Percentiles rank a stretch among this genome's conserved stretches.
Evolutionary conservation across 2,797 vertebrate genomes (phyloP).

Genomic region (Tapirus indicus): DNA sequence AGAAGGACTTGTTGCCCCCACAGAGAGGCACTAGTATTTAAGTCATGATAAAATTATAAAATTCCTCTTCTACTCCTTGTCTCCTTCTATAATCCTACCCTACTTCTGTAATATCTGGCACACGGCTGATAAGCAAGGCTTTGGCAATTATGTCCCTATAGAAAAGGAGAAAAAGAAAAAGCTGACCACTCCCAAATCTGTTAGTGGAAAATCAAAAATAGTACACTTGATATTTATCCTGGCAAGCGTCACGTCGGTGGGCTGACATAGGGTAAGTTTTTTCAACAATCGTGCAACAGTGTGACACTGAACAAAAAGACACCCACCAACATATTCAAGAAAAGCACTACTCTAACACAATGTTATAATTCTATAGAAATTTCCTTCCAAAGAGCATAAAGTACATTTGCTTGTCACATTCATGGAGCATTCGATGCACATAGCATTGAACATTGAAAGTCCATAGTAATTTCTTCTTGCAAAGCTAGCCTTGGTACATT

Average conservation of each 20-base stretch:
- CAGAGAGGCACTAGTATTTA: not conserved
- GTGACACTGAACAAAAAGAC: not conserved
- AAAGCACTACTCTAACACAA: not conserved
- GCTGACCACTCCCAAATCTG: not conserved
- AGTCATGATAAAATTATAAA: not conserved
- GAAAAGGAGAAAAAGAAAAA: slow-evolving; percentile 19
- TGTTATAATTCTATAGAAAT: not conserved
- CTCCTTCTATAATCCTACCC: not conserved
- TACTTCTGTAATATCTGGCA: not conserved
- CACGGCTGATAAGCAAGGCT: not conserved
- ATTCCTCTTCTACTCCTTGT: not conserved
- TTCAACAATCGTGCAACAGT: not conserved
- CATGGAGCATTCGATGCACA: not conserved
- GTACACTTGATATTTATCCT: not conserved
- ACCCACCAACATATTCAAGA: not conserved
- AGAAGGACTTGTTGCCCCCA: not conserved
- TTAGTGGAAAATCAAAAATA: not conserved
- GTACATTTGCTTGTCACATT: not conserved
- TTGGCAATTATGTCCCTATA: not conserved
- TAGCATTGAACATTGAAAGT: not conserved
- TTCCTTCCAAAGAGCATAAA: not conserved
- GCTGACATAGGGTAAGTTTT: not conserved
- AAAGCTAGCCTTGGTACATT: not conserved
- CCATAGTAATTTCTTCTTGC: not conserved
- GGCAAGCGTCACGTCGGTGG: not conserved